phyloP scores from a whole-genome alignment of 2,797 vertebrate genomes.

The Glyptemys insculpta region DNA sequence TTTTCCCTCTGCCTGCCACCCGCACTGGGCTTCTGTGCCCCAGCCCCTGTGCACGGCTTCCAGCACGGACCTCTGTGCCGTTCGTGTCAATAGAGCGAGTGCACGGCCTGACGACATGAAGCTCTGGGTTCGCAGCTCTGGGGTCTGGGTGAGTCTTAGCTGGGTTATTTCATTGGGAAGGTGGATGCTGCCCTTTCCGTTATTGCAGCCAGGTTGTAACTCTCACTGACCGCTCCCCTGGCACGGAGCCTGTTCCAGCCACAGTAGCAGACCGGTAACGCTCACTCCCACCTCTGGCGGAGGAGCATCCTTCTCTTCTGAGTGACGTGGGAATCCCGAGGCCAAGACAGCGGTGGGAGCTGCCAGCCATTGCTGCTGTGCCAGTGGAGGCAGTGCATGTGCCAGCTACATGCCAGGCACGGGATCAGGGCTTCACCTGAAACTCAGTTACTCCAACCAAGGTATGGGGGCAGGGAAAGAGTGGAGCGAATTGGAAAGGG shows the following conservation, averaged over 20 bases:
- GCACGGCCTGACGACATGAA: background rate
- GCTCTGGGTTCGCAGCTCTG: too few relatives aligned
- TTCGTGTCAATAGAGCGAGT: background rate
- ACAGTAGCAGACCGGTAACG: too few relatives aligned
- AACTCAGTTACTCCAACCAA: background rate
- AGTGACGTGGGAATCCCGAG: too few relatives aligned
- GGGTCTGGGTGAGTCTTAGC: too few relatives aligned
- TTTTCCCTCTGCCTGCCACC: background rate
- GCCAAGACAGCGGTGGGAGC: background rate
- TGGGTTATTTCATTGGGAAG: too few relatives aligned
- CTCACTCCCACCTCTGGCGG: too few relatives aligned
- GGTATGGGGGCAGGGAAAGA: background rate
- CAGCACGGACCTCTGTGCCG: background rate
- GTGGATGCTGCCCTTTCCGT: too few relatives aligned
- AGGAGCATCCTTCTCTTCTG: too few relatives aligned
- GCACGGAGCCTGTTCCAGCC: too few relatives aligned
- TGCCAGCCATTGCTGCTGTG: background rate
- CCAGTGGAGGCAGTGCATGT: background rate
- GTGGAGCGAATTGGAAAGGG: background rate
- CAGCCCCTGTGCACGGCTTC: background rate
- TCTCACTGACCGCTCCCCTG: too few relatives aligned
- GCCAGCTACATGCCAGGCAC: background rate
- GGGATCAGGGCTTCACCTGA: background rate
- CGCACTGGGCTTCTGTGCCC: background rate
- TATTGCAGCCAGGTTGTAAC: too few relatives aligned